Evolutionary conservation across 1,140 invertebrate species (phyloP), one percentile per base, ranked within the genome.

Genomic region (Teleopsis dalmanni): DNA sequence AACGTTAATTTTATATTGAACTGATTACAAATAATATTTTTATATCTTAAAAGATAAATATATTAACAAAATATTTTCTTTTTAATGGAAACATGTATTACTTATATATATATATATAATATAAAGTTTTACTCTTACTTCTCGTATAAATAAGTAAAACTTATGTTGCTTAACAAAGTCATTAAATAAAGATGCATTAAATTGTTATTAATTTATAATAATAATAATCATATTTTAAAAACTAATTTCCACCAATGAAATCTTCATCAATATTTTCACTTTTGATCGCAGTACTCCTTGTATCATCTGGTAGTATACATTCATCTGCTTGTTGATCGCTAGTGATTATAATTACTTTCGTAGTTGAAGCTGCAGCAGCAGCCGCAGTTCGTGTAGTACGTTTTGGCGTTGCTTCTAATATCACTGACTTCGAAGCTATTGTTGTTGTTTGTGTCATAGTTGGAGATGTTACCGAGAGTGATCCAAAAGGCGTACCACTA

Each of bases 341-440:
- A 4, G 48, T 44, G 21, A 50, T 43, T 26, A 50, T 43, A 23
- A 50, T 38, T 3, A 50, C 42, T 44, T 50, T 50, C 14, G 42
- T 33, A n/a, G n/a, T n/a, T n/a, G n/a, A n/a, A n/a, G n/a, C n/a
- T n/a, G n/a, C n/a, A 27, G 40, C 48, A 6, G 48, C 33, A 16
- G 48, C 48, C 3, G 41, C 22, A 27, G 40, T 43, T n/a, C 48
- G 48, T 38, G 48, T 50, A 13, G 44, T 42, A 25, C 48, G 48
- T 36, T 50, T 50, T 14, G 42, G 40, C 31, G 33, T 34, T 3
- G 25, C 27, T 42, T 29, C 29, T 22, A 41, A 37, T 26, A 41
- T 50, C 14, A 42, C 40, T 16, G 40, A 25, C n/a, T n/a, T n/a
- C 26, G 41, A 43, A 19, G 26, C 25, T 22, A 41, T 49, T 40